A percentile compares a stretch with the other conserved stretches of the same genome.
phyloP scores from a whole-genome alignment of 2,888 invertebrate species.

The Peribatodes rhomboidaria region DNA sequence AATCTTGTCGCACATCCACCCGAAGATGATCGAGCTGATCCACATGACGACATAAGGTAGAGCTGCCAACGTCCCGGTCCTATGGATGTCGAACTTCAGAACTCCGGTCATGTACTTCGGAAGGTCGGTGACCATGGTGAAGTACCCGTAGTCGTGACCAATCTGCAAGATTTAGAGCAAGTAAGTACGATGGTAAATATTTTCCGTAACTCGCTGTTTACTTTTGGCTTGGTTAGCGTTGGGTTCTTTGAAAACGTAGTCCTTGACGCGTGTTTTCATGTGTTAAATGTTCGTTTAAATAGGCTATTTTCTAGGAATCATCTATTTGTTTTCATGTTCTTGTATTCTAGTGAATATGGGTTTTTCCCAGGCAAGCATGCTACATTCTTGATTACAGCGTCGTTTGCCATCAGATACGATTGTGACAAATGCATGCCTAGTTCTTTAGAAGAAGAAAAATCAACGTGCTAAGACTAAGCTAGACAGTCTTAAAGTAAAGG shows the following conservation, averaged over 20 bases:
- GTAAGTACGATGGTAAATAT: slow-evolving; percentile 26
- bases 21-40: slow-evolving; percentile 88
- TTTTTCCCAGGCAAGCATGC: no score
- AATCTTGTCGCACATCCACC: slow-evolving; percentile 90
- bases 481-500: no score
- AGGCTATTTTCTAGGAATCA: slow-evolving; percentile 11
- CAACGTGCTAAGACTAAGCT: no score
- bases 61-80: slow-evolving; percentile 88
- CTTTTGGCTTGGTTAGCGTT: slow-evolving; percentile 13
- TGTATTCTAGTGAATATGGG: no score
- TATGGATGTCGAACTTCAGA: slow-evolving; percentile 88
- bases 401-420: no score
- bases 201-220: slow-evolving; percentile 19
- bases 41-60: slow-evolving; percentile 90
- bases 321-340: no score
- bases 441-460: no score
- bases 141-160: slow-evolving; percentile 91
- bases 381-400: no score
- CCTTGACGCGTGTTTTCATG: slow-evolving; percentile 12
- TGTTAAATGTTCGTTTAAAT: slow-evolving; percentile 24
- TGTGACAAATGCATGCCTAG: no score
- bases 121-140: slow-evolving; percentile 90
- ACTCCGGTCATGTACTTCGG: slow-evolving; percentile 90
- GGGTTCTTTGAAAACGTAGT: slow-evolving; percentile 21
- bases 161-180: slow-evolving; percentile 63